These are phyloP conservation scores for Holotrichia oblita DNA, from an alignment of 1,140 invertebrate species.

Conservation along the genomic window DNA sequence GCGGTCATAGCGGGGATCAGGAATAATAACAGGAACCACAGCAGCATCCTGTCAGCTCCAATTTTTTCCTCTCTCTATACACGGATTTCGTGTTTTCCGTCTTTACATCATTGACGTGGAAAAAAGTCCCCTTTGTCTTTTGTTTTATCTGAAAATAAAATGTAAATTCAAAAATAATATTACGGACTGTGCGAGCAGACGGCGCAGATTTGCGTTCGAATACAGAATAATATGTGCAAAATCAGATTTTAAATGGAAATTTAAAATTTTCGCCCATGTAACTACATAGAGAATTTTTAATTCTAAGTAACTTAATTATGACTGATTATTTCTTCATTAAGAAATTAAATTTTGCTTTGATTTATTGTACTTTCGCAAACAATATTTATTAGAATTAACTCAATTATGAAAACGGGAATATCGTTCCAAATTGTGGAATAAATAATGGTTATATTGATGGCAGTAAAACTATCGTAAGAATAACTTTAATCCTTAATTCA, in stretches of 20 bases:
- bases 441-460: too few species aligned
- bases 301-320: neutral
- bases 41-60: neutral
- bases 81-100: neutral
- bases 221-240: neutral
- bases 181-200: neutral
- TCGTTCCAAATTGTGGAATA: too few species aligned
- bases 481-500: too few species aligned
- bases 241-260: conserved; percentile 15
- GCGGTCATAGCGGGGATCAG: neutral
- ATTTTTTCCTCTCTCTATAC: neutral
- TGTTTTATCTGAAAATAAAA: conserved; percentile 35
- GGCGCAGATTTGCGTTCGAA: neutral
- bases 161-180: conserved; percentile 26
- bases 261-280: neutral
- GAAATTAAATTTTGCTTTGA: too few species aligned
- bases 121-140: neutral
- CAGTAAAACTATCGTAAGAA: too few species aligned
- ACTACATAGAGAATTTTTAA: neutral
- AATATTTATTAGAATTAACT: too few species aligned
- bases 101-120: conserved; percentile 17
- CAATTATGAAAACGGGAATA: too few species aligned
- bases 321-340: neutral
- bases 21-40: conserved; percentile 9
- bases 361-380: too few species aligned